phyloP scores from a whole-genome alignment of 2,888 invertebrate species.

The Pollenia griseotomentosa region DNA sequence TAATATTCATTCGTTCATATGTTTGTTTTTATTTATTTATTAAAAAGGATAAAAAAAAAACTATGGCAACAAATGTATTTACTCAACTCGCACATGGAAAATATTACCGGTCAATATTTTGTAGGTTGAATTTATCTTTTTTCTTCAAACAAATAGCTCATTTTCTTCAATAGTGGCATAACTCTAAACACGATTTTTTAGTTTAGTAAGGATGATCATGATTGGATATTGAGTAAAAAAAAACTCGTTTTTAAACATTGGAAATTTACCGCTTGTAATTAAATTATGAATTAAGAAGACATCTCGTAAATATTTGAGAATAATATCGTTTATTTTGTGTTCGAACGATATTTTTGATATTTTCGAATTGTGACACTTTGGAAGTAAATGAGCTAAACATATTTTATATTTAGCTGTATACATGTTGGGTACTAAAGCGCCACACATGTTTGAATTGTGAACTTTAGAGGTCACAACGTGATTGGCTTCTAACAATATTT shows the following conservation, averaged over 20 bases:
- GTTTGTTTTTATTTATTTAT: constrained; percentile 12
- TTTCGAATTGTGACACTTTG: too few relatives aligned
- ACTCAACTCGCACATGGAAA: constrained; percentile 17
- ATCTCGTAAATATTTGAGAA: too few relatives aligned
- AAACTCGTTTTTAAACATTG: not conserved
- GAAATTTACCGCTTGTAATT: too few relatives aligned
- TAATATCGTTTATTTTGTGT: too few relatives aligned
- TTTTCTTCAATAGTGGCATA: too few relatives aligned
- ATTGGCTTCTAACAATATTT: constrained; percentile 70
- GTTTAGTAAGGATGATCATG: too few relatives aligned
- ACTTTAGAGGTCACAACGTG: constrained; percentile 75
- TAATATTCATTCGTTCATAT: constrained; percentile 10
- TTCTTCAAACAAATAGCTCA: not conserved
- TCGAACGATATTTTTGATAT: not conserved
- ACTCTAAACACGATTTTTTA: too few relatives aligned
- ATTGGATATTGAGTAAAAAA: not conserved
- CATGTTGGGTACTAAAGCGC: constrained; percentile 58
- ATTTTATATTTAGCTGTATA: not conserved
- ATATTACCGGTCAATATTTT: constrained; percentile 65
- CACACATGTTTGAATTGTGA: constrained; percentile 72
- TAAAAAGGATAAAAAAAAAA: not conserved
- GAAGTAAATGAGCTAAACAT: too few relatives aligned
- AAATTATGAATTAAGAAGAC: too few relatives aligned
- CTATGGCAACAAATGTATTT: not conserved
- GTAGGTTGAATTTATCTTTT: constrained; percentile 56